Evolutionary conservation across 2,797 vertebrate genomes (phyloP), one percentile per base, ranked within the genome.

Genomic region (Mus caroli): DNA sequence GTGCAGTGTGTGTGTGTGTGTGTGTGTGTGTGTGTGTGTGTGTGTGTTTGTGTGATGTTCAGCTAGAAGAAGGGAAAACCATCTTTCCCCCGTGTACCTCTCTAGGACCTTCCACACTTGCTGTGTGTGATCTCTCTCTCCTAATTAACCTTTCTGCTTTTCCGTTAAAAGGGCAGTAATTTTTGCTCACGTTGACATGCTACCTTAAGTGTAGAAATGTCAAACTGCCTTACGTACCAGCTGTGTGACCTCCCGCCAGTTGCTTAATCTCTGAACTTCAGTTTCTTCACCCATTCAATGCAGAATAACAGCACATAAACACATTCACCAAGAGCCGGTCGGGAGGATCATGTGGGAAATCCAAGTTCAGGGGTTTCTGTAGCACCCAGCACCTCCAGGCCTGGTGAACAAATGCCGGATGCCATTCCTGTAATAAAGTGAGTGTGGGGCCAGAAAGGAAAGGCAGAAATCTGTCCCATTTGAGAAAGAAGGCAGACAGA

Each of bases 271-370:
- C 92, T 50, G n/a, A 71, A 93, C 73, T 73, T 26, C 40, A 24
- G 69, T n/a, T 56, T 92, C 76, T 86, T 75, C 13, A 6, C 75
- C 40, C 1, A 60, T 69, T 52, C 84, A 3, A 2, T 28, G 90
- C 20, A 34, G 28, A 56, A 78, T 58, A n/a, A 37, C 88, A 60
- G 69, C 71, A 11, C 15, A 0, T 19, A n/a, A 34, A 15, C 24
- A 0, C 0, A 1, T 54, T 79, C 11, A 0, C 83, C 0, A 0
- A 0, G 60, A 62, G 50, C 20, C 1, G 8, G 15, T 9, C 3
- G 6, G 0, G 1, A 84, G 11, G 58, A 22, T 40, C 52, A 0
- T 0, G 0, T 43, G 64, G 40, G 64, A 77, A 85, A 24, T 0
- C 11, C 13, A 17, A 3, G 12, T 31, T 19, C 1, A 3, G 14